Evolutionary conservation across 1,140 invertebrate genomes (phyloP).

Genomic region (Dinothrombium tinctorium): DNA sequence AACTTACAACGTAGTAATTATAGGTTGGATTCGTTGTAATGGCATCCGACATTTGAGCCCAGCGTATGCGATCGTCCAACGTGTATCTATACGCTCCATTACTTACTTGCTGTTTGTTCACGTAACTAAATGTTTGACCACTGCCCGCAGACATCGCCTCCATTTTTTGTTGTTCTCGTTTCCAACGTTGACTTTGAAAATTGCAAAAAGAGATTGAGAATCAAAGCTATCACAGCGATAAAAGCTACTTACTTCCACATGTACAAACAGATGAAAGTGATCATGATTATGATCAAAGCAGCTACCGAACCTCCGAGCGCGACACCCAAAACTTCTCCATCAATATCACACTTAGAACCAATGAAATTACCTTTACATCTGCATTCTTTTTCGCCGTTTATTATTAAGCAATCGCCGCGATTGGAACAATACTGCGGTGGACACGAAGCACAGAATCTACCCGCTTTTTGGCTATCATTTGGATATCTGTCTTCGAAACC

Average conservation of each 20-base stretch:
- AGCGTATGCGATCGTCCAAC: conserved; percentile 41
- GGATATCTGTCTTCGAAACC: conserved; percentile 35
- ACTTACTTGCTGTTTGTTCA: conserved; percentile 33
- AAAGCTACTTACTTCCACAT: conserved; percentile 49
- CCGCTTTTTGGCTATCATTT: conserved; percentile 35
- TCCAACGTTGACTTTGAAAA: conserved; percentile 46
- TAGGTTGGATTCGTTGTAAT: conserved; percentile 40
- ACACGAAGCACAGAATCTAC: conserved; percentile 44
- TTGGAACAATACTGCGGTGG: conserved; percentile 43
- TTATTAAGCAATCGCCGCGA: conserved; percentile 53
- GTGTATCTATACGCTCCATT: conserved; percentile 30
- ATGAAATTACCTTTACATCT: conserved; percentile 37
- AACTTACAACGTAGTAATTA: conserved; percentile 11
- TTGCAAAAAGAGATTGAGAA: conserved; percentile 2
- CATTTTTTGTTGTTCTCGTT: conserved; percentile 46
- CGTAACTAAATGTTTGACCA: conserved; percentile 19
- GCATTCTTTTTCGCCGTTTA: conserved; percentile 46
- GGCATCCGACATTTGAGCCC: conserved; percentile 53
- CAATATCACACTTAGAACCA: conserved; percentile 60
- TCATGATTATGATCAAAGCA: conserved; percentile 58
- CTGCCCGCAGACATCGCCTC: conserved; percentile 26
- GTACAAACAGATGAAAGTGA: conserved; percentile 59
- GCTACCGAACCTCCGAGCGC: conserved; percentile 65
- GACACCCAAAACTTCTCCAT: conserved; percentile 68
- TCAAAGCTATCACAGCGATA: background rate